Base-by-base conservation (phyloP, 2,797 vertebrate species). In the Triplophysa yarkandensis region DNA sequence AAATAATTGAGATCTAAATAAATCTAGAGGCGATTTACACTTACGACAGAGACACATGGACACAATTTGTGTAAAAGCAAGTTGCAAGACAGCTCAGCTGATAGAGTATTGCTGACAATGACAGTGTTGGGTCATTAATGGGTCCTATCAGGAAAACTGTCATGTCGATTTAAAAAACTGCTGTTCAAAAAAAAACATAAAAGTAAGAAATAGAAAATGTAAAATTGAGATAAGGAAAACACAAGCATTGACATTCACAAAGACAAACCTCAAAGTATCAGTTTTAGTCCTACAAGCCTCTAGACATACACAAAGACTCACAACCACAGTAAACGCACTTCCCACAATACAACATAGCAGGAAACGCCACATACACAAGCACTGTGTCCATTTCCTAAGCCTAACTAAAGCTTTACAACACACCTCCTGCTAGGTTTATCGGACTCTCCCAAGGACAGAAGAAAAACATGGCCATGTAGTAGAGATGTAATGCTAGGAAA, bases 401-500 rank as follows among this genome's bases (percentile, higher is more conserved):
- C 13, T 0, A 58, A 54, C 50, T 61, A 57, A 44, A 61, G 69
- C 34, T 71, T 46, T 60, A 63, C 39, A 71, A 36, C 36, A 75
- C 76, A 57, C 66, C 74, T 71, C 68, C 25, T 68, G 62, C 16
- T 43, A 61, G 50, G 36, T 57, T 44, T 63, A 54, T 41, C 55
- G 23, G 69, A 71, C 65, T 28, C 54, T 66, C 70, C 64, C 52
- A 68, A 32, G 52, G 30, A 80, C 66, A 62, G 67, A 70, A 64
- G 66, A 64, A 69, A 54, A 63, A 52, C 71, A 55, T 25, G 32
- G n/a, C 54, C 1, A 58, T 14, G 25, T 17, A 66, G 66, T 44
- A 60, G 41, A 66, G 54, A 63, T 70, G n/a, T n/a, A n/a, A n/a
- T 75, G 52, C 71, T 62, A 82, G 69, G 67, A 36, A 68, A 70